These are phyloP conservation scores for Pteropus rufus DNA, from an alignment of 2,797 vertebrate genomes.

Conservation along the genomic window DNA sequence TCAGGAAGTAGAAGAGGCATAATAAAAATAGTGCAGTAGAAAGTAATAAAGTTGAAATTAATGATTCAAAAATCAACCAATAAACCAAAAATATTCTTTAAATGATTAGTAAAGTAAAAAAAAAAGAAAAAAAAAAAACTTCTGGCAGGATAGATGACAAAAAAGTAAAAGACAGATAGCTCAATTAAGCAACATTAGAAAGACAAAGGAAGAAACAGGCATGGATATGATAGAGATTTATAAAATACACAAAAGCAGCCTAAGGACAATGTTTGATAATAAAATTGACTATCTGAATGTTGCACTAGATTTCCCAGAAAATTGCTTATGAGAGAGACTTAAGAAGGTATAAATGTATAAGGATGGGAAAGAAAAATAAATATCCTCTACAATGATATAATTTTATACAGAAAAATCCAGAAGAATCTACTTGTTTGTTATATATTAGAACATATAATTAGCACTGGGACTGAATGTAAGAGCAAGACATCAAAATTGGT, in stretches of 20 bases:
- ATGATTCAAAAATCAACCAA: not conserved
- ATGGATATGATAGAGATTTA: not conserved
- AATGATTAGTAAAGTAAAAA: not conserved
- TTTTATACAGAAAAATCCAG: not conserved
- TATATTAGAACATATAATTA: not conserved
- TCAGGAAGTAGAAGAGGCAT: not conserved
- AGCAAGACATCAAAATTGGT: not conserved
- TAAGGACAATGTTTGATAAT: not conserved
- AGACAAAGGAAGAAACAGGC: not conserved
- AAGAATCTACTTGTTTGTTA: not conserved
- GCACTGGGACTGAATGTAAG: not conserved
- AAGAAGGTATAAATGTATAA: not conserved
- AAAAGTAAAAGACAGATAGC: not conserved
- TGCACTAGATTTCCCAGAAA: not conserved
- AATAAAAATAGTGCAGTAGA: not conserved
- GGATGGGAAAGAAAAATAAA: not conserved
- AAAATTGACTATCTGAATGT: not conserved
- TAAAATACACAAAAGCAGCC: not conserved
- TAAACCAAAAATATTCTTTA: not conserved
- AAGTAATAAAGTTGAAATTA: not conserved
- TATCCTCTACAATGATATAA: not conserved
- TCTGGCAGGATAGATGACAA: not conserved
- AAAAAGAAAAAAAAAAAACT: not conserved
- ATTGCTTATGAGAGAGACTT: not conserved
- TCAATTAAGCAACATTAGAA: not conserved